These are phyloP conservation scores for Trachops cirrhosus DNA, from an alignment of 2,797 vertebrate species.

Conservation along the genomic window DNA sequence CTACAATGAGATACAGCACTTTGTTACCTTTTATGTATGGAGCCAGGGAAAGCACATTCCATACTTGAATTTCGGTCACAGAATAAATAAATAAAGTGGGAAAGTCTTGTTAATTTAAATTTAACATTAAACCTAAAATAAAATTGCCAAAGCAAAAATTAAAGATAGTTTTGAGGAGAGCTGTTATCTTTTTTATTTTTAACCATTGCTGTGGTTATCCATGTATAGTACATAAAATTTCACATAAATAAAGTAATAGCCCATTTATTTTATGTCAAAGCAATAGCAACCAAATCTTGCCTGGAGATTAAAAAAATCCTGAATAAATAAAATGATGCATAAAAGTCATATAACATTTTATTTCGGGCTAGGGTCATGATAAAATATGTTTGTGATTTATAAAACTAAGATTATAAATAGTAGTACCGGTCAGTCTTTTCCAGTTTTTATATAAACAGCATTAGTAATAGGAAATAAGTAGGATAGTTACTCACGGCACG, in stretches of 20 bases:
- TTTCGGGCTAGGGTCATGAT: not conserved
- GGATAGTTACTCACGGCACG: not conserved
- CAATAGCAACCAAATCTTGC: not conserved
- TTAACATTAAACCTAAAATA: conserved; percentile 5
- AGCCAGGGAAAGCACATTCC: not conserved
- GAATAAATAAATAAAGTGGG: not conserved
- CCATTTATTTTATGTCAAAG: not conserved
- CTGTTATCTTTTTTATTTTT: not conserved
- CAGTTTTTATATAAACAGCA: not conserved
- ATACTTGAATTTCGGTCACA: not conserved
- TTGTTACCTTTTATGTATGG: conserved; percentile 24
- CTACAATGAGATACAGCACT: not conserved
- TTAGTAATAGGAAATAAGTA: not conserved
- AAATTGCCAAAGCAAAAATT: not conserved
- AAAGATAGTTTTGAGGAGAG: not conserved
- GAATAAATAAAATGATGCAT: not conserved
- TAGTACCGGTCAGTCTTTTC: not conserved
- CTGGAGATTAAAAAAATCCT: not conserved
- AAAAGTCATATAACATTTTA: not conserved
- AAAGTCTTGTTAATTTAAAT: not conserved
- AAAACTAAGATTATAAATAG: not conserved
- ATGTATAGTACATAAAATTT: not conserved
- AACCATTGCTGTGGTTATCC: not conserved
- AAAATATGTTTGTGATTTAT: not conserved
- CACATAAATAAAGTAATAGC: not conserved